These are phyloP conservation scores for Ivindomyrus marchei DNA, from an alignment of 2,113 vertebrate genomes.

Conservation along the genomic window DNA sequence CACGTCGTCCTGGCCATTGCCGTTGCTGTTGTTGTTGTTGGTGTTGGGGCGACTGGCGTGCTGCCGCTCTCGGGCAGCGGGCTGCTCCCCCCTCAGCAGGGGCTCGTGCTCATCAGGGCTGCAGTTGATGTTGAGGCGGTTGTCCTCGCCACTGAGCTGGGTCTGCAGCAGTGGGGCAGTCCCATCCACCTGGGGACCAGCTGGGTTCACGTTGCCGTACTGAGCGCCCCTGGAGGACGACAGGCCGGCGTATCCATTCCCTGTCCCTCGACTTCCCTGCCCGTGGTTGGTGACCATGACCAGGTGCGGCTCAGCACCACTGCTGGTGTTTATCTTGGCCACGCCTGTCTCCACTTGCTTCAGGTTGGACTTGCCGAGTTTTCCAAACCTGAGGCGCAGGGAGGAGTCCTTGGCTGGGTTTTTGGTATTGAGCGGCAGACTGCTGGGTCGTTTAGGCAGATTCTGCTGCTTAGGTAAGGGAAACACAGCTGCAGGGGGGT, in stretches of 20 bases:
- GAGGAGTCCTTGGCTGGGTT: conserved; percentile 73
- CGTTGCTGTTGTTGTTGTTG: conserved; percentile 69
- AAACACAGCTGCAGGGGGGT: conserved; percentile 74
- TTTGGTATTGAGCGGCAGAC: conserved; percentile 87
- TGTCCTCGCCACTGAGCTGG: conserved; percentile 77
- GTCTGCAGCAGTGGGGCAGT: conserved; percentile 66
- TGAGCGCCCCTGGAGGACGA: conserved; percentile 43
- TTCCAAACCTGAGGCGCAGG: conserved; percentile 82
- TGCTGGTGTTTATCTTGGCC: conserved; percentile 85
- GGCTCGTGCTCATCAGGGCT: conserved; percentile 96
- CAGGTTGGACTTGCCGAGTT: conserved; percentile 92
- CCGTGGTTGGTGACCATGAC: conserved; percentile 75
- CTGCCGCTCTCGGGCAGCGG: conserved; percentile 65
- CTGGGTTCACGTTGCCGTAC: conserved; percentile 65
- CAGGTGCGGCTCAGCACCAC: conserved; percentile 71
- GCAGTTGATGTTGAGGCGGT: conserved; percentile 85
- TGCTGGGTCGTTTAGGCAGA: conserved; percentile 93
- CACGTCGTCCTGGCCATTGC: not conserved
- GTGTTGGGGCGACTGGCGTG: conserved; percentile 90
- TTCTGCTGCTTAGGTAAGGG: conserved; percentile 99
- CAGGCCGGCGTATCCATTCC: not conserved
- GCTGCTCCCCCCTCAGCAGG: conserved; percentile 81
- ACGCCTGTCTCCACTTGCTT: conserved; percentile 94
- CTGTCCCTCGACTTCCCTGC: not conserved
- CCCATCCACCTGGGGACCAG: conserved; percentile 55